Evolutionary conservation across 2,888 invertebrate genomes (phyloP).

Genomic region (Chorisops tibialis): DNA sequence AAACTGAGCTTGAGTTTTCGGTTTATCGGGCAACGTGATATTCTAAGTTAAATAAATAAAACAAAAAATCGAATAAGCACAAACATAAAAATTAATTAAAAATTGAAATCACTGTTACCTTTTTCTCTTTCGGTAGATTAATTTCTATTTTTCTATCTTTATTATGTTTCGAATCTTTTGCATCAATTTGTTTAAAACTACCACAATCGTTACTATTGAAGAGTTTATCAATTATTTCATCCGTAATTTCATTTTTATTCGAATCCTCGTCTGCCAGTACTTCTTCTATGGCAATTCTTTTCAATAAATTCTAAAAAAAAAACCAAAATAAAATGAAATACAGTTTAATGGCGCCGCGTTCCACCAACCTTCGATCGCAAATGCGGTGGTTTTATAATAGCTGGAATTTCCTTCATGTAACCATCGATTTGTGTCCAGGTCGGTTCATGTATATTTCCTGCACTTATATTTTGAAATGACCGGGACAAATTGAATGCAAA

Average conservation of each 20-base stretch:
- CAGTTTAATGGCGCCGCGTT: not conserved
- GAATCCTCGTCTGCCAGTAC: constrained; percentile 41
- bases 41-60: constrained; percentile 5
- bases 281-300: constrained; percentile 44
- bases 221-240: constrained; percentile 50
- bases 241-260: constrained; percentile 44
- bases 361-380: constrained; percentile 42
- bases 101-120: not conserved
- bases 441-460: constrained; percentile 16
- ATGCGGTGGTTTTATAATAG: constrained; percentile 44
- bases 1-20: constrained; percentile 47
- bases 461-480: constrained; percentile 6
- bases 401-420: constrained; percentile 42
- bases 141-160: not conserved
- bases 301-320: constrained; percentile 38
- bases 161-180: constrained; percentile 5
- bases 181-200: constrained; percentile 40
- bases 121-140: not conserved
- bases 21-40: constrained; percentile 37
- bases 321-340: not conserved
- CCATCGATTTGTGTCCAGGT: constrained; percentile 28
- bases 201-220: constrained; percentile 48
- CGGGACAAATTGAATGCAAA: constrained; percentile 1
- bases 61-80: no score
- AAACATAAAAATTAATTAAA: not conserved